A percentile compares a stretch with the other conserved stretches of the same genome.
Conservation (phyloP, 1,140 invertebrate genomes). For the Temnothorax nylanderi region DNA sequence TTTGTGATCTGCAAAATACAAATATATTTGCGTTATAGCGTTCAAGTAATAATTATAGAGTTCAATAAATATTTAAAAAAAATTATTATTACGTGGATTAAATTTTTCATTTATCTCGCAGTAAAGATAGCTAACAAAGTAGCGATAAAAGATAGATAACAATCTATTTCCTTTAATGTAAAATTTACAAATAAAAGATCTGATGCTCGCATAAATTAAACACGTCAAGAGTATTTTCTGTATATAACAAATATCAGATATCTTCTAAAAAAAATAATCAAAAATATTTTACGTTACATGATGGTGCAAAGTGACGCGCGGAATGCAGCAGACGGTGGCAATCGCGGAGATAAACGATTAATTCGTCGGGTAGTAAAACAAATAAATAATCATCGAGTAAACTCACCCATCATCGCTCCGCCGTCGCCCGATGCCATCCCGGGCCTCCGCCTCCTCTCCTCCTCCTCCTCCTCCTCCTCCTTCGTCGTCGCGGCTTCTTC, state of each 20-base stretch:
- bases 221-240: too few relatives aligned
- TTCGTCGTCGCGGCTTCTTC: not conserved
- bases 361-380: not conserved
- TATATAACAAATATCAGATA: too few relatives aligned
- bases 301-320: not conserved
- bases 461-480: not conserved
- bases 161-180: too few relatives aligned
- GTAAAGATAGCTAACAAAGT: not conserved
- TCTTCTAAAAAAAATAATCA: too few relatives aligned
- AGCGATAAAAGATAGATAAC: too few relatives aligned
- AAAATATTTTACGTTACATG: not conserved
- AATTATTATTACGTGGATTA: not conserved
- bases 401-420: not conserved
- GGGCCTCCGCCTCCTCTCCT: not conserved
- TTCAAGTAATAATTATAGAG: not conserved
- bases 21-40: not conserved
- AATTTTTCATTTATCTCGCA: not conserved
- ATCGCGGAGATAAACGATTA: not conserved
- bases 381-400: not conserved
- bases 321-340: too few relatives aligned
- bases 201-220: too few relatives aligned
- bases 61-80: not conserved
- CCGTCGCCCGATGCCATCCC: not conserved
- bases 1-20: not conserved
- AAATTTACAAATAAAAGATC: too few relatives aligned